Base-by-base conservation (phyloP, 2,797 vertebrate species). In the Urocyon cinereoargenteus region DNA sequence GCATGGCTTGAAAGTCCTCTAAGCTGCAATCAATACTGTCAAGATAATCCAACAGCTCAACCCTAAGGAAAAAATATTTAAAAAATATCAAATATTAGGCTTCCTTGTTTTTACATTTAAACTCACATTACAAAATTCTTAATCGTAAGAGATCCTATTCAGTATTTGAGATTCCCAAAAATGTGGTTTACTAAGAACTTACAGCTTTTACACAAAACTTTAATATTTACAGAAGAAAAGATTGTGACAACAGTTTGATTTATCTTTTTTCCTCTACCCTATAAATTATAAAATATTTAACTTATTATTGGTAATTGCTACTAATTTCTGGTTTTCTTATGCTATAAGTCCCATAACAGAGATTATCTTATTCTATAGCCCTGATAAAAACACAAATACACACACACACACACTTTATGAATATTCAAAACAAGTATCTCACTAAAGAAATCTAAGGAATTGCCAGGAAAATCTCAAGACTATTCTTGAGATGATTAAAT, bases 21-120 rank as follows among this genome's bases (percentile, higher is more conserved):
- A 99, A 99, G 98, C 99, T 99, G 99, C 99, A 99, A 98, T 99
- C 99, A 19, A 99, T 99, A 89, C 99, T 99, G 98, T 99, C 99
- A 98, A 99, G 99, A 97, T 99, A 99, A 98, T 99, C 99, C 99
- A 99, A 99, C 93, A 99, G 99, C 98, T 99, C 99, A 97, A 99
- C 98, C 98, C 99, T 99, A 98, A n/a, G 5, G 72, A 19, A 92
- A 24, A 26, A 93, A 59, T 3, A 79, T 19, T 2, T 0, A 1
- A 51, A 57, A 62, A 79, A 18, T 18, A 86, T 73, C n/a, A 92
- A 81, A 72, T 64, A 93, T 77, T 53, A 66, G 31, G 1, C 79
- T 66, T 95, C n/a, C 4, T 84, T 31, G 3, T 79, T 87, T 87
- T 90, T 73, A 89, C 53, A 64, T 57, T 85, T 94, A 77, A 91